These are phyloP conservation scores for Mormyrus proboscirostris DNA, from an alignment of 2,797 vertebrate genomes.

Conservation along the genomic window DNA sequence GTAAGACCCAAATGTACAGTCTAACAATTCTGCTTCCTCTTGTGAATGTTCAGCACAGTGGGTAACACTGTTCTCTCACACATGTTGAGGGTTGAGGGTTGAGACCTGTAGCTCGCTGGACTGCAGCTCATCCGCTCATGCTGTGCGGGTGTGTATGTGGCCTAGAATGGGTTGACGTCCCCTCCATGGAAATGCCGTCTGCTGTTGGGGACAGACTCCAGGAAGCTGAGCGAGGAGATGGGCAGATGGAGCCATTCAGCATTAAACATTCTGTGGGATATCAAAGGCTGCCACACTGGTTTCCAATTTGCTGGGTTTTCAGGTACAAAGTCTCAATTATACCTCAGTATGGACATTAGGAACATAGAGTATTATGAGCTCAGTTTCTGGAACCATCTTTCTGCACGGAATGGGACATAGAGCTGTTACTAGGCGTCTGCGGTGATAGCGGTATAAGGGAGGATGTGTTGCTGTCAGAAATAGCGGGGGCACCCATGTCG, in stretches of 20 bases:
- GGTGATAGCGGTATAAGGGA: not conserved
- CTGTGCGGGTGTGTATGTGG: not conserved
- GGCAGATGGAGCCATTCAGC: not conserved
- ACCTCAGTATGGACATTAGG: not conserved
- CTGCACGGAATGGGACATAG: not conserved
- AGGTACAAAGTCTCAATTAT: not conserved
- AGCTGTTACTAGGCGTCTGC: not conserved
- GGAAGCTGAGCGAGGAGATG: not conserved
- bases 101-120: not conserved
- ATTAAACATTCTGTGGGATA: not conserved
- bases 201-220: not conserved
- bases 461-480: not conserved
- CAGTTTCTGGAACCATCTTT: not conserved
- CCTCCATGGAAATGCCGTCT: not conserved
- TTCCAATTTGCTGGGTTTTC: not conserved
- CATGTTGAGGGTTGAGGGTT: not conserved
- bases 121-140: not conserved
- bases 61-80: not conserved
- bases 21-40: not conserved
- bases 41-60: not conserved
- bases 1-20: not conserved
- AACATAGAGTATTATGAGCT: not conserved
- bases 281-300: not conserved
- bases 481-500: slow-evolving; percentile 19
- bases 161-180: not conserved